Conservation (phyloP, 2,888 invertebrate species). For the Microplitis manilae region DNA sequence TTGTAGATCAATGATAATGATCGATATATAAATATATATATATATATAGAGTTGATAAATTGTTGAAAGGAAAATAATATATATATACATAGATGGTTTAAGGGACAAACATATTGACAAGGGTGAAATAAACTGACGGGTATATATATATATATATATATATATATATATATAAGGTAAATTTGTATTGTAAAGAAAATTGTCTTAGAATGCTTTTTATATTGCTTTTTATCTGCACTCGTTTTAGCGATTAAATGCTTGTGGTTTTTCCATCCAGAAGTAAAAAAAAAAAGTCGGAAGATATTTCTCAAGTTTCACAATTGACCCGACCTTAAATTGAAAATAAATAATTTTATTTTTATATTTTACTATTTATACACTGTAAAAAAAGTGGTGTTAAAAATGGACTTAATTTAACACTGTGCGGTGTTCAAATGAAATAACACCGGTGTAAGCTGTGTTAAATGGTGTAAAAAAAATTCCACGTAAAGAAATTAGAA, state of each 20-base stretch:
- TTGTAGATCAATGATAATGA: not conserved
- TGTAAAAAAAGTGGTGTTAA: too few relatives aligned
- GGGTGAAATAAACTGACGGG: conserved; percentile 16
- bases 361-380: too few relatives aligned
- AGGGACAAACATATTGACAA: conserved; percentile 5
- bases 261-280: conserved; percentile 1
- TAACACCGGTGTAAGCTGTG: too few relatives aligned
- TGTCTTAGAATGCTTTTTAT: not conserved
- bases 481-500: too few relatives aligned
- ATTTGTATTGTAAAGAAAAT: not conserved
- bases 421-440: too few relatives aligned
- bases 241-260: not conserved
- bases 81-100: not conserved
- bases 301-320: conserved; percentile 8
- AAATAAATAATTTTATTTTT: not conserved
- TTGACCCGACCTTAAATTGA: conserved; percentile 34
- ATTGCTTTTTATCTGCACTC: conserved; percentile 1
- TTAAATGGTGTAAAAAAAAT: too few relatives aligned
- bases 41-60: not conserved
- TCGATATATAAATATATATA: too few relatives aligned
- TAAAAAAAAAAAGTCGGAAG: not conserved
- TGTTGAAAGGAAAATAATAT: not conserved
- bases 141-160: not conserved
- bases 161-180: not conserved
- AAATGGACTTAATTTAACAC: too few relatives aligned